Conservation (phyloP, 1,140 invertebrate genomes). For the Drosophila ohnishii region DNA sequence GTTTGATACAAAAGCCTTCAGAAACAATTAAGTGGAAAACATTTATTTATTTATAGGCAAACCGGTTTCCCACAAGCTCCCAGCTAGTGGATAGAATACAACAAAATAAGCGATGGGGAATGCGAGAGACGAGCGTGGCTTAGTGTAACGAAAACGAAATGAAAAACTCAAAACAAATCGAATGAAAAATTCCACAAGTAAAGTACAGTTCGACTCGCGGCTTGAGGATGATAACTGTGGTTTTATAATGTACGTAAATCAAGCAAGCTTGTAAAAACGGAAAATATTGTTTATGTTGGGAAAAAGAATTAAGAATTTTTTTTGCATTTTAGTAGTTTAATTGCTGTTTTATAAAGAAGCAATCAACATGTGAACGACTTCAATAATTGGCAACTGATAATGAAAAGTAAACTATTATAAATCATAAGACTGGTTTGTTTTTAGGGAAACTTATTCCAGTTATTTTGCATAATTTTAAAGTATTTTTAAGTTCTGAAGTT, state of each 20-base stretch:
- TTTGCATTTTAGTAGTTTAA: no score
- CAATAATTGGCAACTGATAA: background rate
- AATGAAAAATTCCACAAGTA: constrained; percentile 34
- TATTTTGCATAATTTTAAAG: background rate
- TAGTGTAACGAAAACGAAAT: constrained; percentile 48
- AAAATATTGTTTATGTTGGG: background rate
- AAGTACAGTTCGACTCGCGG: constrained; percentile 35
- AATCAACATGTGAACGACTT: background rate
- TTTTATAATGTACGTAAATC: constrained; percentile 6
- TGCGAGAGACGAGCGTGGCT: constrained; percentile 30
- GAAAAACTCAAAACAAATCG: constrained; percentile 44
- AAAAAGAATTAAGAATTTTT: background rate
- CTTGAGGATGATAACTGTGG: constrained; percentile 13
- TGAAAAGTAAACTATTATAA: background rate
- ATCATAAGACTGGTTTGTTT: no score
- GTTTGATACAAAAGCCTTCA: constrained; percentile 52
- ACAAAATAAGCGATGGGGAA: constrained; percentile 39
- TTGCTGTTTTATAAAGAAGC: background rate
- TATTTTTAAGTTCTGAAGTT: background rate
- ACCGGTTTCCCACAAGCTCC: constrained; percentile 65
- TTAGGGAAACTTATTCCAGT: background rate
- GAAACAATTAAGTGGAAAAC: constrained; percentile 68
- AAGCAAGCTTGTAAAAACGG: background rate
- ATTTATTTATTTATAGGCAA: constrained; percentile 63
- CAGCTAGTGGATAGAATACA: constrained; percentile 45